Evolutionary conservation across 1,140 invertebrate species (phyloP), one percentile per base, ranked within the genome.

Genomic region (Piezodorus guildinii): DNA sequence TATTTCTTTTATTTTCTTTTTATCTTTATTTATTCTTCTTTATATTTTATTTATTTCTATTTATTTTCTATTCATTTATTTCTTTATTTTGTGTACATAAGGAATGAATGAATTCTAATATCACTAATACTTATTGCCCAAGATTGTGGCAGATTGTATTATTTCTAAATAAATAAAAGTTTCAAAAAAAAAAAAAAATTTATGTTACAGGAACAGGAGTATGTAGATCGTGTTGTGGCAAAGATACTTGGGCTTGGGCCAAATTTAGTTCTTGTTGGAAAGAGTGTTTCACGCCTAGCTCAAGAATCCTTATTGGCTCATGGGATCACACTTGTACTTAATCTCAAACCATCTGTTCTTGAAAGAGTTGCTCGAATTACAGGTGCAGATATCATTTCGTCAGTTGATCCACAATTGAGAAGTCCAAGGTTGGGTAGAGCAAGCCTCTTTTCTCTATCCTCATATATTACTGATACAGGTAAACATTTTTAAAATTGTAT

Each of bases 251-350:
- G 88, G 16, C 78, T 94, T 27, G 81, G 86, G 27, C 94, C 96
- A 0, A 84, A 92, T 69, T 79, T 98, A 25, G 84, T 98, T 3
- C 74, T 98, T 6, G 92, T 96, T 0, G 90, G 94, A 17, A 87
- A 91, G 63, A 88, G 86, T 58, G 93, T 96, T 16, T 90, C 93
- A 0, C 80, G 91, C 64, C 77, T 92, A 19, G 93, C 94, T 6
- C 91, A 96, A 76, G 90, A 96, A 69, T 83, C 86, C 69, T 74
- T 95, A 27, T 77, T 90, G n/a, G 80, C 84, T 65, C 79, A 81
- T 54, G 86, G 86, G 0, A 86, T 98, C 15, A 92, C 91, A 0
- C 77, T 98, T 4, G 86, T 94, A 0, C 75, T 92, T 8, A 94
- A 95, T 74, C 90, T 98, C 0, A 94, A 96, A 72, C 76, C 83